phyloP scores from a whole-genome alignment of 2,888 invertebrate genomes.

The Lacanobia oleracea region DNA sequence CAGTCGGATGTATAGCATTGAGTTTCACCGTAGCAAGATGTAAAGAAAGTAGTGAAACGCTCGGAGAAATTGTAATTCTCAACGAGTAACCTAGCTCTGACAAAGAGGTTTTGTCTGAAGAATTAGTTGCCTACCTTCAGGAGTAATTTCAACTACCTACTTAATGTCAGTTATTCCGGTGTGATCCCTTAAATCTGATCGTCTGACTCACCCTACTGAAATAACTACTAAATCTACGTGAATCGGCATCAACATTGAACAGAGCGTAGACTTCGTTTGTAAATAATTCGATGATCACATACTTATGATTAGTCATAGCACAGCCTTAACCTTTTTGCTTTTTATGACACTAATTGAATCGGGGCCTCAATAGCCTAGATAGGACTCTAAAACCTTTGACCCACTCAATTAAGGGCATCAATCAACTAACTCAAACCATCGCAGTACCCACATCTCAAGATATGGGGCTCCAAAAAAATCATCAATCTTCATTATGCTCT shows the following conservation, averaged over 20 bases:
- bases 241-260: too few species aligned
- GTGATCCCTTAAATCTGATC: too few species aligned
- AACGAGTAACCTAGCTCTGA: not conserved
- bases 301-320: too few species aligned
- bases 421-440: slow-evolving; percentile 8
- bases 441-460: not conserved
- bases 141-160: too few species aligned
- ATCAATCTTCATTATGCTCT: not conserved
- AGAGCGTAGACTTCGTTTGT: too few species aligned
- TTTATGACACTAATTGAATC: not conserved
- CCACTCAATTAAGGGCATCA: slow-evolving; percentile 19
- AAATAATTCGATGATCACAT: too few species aligned
- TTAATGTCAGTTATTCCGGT: too few species aligned
- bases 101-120: too few species aligned
- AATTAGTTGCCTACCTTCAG: too few species aligned
- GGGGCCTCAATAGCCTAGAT: not conserved
- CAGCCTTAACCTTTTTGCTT: not conserved
- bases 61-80: slow-evolving; percentile 23
- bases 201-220: too few species aligned
- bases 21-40: slow-evolving; percentile 26
- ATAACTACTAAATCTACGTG: too few species aligned
- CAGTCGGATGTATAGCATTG: not conserved
- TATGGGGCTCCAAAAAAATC: not conserved
- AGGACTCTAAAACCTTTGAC: too few species aligned
- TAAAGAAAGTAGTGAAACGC: slow-evolving; percentile 39